Evolutionary conservation across 92 coral and sea anemone genomes (phyloP).

Genomic region (Plumapathes pennacea): DNA sequence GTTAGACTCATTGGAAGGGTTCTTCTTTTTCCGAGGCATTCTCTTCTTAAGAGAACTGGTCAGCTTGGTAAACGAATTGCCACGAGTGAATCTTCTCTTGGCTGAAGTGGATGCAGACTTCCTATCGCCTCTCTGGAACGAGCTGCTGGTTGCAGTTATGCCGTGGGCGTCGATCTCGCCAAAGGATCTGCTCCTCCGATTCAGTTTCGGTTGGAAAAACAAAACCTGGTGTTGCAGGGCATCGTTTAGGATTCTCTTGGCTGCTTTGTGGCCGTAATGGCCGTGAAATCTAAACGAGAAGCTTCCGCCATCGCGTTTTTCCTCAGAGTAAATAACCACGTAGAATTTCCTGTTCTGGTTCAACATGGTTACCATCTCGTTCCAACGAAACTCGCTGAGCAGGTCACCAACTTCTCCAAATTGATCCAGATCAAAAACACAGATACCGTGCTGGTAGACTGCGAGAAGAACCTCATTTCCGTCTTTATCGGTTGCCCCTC

Average conservation of each 20-base stretch:
- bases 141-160: conserved; percentile 12
- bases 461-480: conserved; percentile 64
- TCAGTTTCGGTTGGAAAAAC: conserved; percentile 59
- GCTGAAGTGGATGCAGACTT: conserved; percentile 61
- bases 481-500: conserved; percentile 75
- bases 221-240: conserved; percentile 57
- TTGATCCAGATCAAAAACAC: conserved; percentile 58
- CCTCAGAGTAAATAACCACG: conserved; percentile 67
- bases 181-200: conserved; percentile 79
- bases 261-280: conserved; percentile 90
- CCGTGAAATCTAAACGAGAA: conserved; percentile 81
- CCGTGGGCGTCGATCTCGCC: conserved; percentile 75
- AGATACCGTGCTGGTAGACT: conserved; percentile 59
- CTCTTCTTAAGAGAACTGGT: conserved; percentile 56
- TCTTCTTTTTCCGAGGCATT: conserved; percentile 52
- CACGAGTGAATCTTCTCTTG: conserved; percentile 18
- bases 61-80: conserved; percentile 56
- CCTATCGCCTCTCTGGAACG: conserved; percentile 34
- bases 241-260: conserved; percentile 63
- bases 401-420: conserved; percentile 57
- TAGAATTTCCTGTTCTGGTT: conserved; percentile 81
- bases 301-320: conserved; percentile 73
- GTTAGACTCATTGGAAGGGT: too few species aligned
- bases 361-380: conserved; percentile 68
- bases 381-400: conserved; percentile 65